Evolutionary conservation across 30 jellyfish, hydroid and myxozoan genomes (phyloP).

Genomic region (Sanderia malayensis): DNA sequence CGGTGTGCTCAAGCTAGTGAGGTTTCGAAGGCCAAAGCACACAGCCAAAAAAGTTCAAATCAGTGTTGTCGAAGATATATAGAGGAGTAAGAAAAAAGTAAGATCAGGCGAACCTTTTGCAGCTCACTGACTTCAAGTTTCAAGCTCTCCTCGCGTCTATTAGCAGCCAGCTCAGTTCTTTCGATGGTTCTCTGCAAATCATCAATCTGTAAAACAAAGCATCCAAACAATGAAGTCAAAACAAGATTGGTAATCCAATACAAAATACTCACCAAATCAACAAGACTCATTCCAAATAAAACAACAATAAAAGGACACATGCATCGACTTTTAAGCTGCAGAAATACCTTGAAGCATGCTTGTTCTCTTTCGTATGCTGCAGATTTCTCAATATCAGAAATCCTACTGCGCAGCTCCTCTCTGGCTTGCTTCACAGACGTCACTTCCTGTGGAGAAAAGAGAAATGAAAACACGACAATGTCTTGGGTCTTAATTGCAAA

Average conservation of each 20-base stretch:
- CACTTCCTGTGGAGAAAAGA: constrained; percentile 12
- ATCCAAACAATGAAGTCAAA: too few species aligned
- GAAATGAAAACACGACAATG: neutral
- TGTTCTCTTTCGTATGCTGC: constrained; percentile 55
- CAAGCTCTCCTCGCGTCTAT: constrained; percentile 73
- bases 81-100: neutral
- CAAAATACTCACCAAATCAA: too few species aligned
- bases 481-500: neutral
- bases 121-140: constrained; percentile 76
- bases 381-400: constrained; percentile 33
- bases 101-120: constrained; percentile 41
- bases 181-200: constrained; percentile 58
- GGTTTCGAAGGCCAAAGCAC: too few species aligned
- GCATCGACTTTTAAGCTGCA: too few species aligned
- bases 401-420: constrained; percentile 45
- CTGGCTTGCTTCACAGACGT: constrained; percentile 22
- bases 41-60: too few species aligned
- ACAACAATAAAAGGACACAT: too few species aligned
- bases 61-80: too few species aligned
- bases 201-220: constrained; percentile 74
- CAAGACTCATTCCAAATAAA: too few species aligned
- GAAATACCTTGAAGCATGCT: constrained; percentile 26
- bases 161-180: constrained; percentile 69
- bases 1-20: neutral
- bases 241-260: too few species aligned